A percentile compares a stretch with the other conserved stretches of the same genome.
Evolutionary conservation across 2,888 invertebrate species (phyloP).

Genomic region (Flexamia atlantica): DNA sequence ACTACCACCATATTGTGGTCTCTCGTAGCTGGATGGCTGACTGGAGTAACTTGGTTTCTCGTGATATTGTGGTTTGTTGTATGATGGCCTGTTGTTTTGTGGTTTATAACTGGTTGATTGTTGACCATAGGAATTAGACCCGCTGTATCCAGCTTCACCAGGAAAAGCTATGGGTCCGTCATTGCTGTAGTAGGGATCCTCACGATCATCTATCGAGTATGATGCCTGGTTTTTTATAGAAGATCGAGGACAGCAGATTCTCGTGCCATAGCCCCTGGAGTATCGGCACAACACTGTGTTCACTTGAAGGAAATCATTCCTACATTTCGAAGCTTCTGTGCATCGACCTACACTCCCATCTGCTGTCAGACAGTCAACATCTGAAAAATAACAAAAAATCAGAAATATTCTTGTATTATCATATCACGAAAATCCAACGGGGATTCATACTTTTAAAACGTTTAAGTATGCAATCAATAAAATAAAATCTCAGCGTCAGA

Average conservation of each 20-base stretch:
- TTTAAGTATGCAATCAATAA: no score
- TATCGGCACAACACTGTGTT: slow-evolving; percentile 19
- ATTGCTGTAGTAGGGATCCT: not conserved
- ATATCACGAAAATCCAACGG: no score
- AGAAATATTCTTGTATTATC: no score
- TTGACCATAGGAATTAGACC: not conserved
- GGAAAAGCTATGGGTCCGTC: slow-evolving; percentile 27
- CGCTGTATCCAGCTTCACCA: not conserved
- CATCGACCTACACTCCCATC: slow-evolving; percentile 36
- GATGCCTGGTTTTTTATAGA: not conserved
- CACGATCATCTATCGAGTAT: not conserved
- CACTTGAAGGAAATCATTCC: not conserved
- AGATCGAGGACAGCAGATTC: slow-evolving; percentile 29
- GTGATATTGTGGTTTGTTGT: slow-evolving; percentile 27
- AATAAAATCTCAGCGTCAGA: no score
- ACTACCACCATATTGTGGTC: not conserved
- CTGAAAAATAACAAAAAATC: slow-evolving; percentile 1
- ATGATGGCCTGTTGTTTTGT: slow-evolving; percentile 7
- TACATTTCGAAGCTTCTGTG: slow-evolving; percentile 4
- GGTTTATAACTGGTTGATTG: slow-evolving; percentile 8
- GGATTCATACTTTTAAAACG: no score
- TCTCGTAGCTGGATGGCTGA: not conserved
- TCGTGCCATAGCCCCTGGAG: slow-evolving; percentile 15
- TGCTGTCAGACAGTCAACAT: slow-evolving; percentile 36
- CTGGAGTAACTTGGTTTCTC: slow-evolving; percentile 17